phyloP scores from a whole-genome alignment of 2,888 invertebrate genomes.

The Sturmia bella region DNA sequence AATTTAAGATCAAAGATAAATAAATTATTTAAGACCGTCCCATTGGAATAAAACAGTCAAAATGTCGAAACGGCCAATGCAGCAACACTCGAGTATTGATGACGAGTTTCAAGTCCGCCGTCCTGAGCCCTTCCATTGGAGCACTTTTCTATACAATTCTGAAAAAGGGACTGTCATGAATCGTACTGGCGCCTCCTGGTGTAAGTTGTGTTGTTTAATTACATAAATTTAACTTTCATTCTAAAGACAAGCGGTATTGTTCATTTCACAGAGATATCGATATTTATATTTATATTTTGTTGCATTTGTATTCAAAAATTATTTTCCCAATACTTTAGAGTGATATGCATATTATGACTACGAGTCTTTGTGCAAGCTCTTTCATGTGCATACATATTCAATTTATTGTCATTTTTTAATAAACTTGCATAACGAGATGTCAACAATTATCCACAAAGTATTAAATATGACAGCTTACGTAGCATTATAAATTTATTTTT shows the following conservation, averaged over 20 bases:
- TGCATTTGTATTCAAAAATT: too few species aligned
- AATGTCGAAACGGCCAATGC: constrained; percentile 79
- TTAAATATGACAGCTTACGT: constrained; percentile 21
- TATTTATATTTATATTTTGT: too few species aligned
- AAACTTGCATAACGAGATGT: constrained; percentile 57
- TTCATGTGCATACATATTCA: neutral
- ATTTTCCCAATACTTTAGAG: too few species aligned
- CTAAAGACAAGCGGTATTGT: neutral
- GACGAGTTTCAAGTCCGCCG: constrained; percentile 78
- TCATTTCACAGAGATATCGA: too few species aligned
- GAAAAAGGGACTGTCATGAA: constrained; percentile 85
- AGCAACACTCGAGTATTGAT: constrained; percentile 75
- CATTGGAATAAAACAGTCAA: constrained; percentile 55
- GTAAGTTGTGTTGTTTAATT: constrained; percentile 82
- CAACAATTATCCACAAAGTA: constrained; percentile 35
- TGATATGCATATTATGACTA: too few species aligned
- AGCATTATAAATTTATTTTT: constrained; percentile 42
- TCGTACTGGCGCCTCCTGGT: constrained; percentile 86
- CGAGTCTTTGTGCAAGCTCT: too few species aligned
- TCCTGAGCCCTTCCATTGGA: constrained; percentile 77
- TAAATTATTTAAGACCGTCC: constrained; percentile 14
- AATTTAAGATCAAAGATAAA: neutral
- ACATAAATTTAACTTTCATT: neutral
- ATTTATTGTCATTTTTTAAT: neutral
- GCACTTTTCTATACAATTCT: constrained; percentile 83